Evolutionary conservation across 2,888 invertebrate species (phyloP), one percentile per base, ranked within the genome.

Genomic region (Chaetogeoica ovagalla): DNA sequence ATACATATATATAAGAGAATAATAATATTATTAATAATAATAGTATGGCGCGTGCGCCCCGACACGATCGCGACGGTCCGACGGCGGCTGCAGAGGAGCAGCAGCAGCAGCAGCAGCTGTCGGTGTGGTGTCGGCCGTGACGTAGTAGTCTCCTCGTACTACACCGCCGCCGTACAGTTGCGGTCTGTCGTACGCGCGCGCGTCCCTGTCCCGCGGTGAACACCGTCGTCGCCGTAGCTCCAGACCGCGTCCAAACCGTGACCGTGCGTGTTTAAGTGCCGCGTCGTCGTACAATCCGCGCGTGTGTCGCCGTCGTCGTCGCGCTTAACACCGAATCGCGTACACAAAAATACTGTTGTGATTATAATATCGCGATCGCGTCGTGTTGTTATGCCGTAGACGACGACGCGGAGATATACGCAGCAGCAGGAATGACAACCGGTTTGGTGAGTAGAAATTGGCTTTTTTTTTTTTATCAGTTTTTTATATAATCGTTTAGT

Each of bases 21-120:
- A 68, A 72, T n/a, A 71, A 71, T 30, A 62, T 48, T 39, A 65
- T 43, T 37, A 52, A 62, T 52, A 74, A 37, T 57, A 65, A 39
- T 43, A 77, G 21, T 23, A 71, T 71, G 79, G 79, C 79, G 79
- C 79, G 79, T 79, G 79, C 79, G 79, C 79, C 71, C 79, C 52
- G 70, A 55, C 70, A 79, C 79, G 59, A 77, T 19, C 37, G 69
- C 63, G 21, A 62, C 15, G 66, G 39, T 63, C 55, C 79, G 66
- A 30, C 43, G 59, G 23, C 30, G 57, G 43, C 37, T 37, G 19
- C 13, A 37, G 63, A 8, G 48, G 52, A 23, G 39, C 15, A 39
- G 21, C 59, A 70, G 69, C 77, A 23, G 39, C 15, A 39, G 21
- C 59, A 70, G 69, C 77, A 69, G 79, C 70, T 71, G 79, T 71